Base-by-base conservation (phyloP, 2,797 vertebrate species). In the Rousettus madagascariensis region DNA sequence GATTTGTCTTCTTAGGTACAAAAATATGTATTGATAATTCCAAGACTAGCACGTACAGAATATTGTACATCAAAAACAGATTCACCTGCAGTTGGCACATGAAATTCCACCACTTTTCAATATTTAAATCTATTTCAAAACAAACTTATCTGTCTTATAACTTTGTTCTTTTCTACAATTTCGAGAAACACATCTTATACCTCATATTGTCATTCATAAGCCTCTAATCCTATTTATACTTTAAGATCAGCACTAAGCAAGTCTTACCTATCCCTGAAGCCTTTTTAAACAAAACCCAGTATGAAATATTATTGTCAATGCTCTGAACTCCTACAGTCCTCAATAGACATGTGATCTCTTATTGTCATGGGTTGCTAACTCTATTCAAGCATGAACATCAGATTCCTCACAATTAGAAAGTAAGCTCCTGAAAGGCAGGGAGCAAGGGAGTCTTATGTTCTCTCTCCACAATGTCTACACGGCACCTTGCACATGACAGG, bases 191-290 rank as follows among this genome's bases (percentile, higher is more conserved):
- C 6, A 55, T 51, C 22, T 51, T 93, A 57, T 8, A 89, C 7
- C 28, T 95, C 71, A 8, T 36, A 90, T 57, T 82, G 69, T 72
- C 13, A 87, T 20, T 16, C 38, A 57, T 49, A 78, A 66, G 12
- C 15, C 61, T 51, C 65, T 66, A 86, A 94, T 94, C 36, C n/a
- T 61, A 43, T 24, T 59, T 53, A 74, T 43, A 12, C 83, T 49
- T 96, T 74, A 93, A 72, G 36, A 95, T 71, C 77, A 90, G 90
- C 65, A 82, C n/a, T 33, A 63, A 92, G 19, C 5, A 63, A 79
- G 51, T 57, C 30, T 92, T 13, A 72, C 11, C 30, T 87, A 93
- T 15, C 33, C 33, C 8, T 2, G 30, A 87, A 68, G 61, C 1
- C 55, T 84, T 89, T 91, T 80, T 53, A 91, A 75, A 83, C 72